Percentiles rank a stretch among this genome's conserved stretches.
Evolutionary conservation across 2,888 invertebrate species (phyloP).

Genomic region (Leptinotarsa juncta): DNA sequence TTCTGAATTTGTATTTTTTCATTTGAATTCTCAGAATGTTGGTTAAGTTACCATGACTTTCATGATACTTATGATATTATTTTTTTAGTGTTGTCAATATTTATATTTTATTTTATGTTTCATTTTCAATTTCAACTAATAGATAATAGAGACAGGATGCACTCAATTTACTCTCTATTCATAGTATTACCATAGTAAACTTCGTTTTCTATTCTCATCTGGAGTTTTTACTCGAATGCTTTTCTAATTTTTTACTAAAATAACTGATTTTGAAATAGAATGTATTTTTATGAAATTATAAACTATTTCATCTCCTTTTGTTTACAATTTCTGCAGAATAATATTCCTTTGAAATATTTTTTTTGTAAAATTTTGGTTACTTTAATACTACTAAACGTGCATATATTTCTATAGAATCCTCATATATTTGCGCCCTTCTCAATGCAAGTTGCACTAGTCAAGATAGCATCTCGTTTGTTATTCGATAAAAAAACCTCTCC

Average conservation of each 20-base stretch:
- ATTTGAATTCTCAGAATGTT: conserved; percentile 3
- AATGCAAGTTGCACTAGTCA: no score
- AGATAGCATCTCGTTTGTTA: no score
- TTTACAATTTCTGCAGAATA: no score
- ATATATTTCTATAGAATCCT: no score
- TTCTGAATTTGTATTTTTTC: conserved; percentile 16
- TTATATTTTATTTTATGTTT: conserved; percentile 30
- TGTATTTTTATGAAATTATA: no score
- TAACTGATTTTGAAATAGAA: no score
- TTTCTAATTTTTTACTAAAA: background rate
- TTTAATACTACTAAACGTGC: no score
- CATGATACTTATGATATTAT: conserved; percentile 24
- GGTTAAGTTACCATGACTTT: conserved; percentile 16
- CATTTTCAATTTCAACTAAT: background rate
- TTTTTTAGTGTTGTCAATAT: conserved; percentile 20
- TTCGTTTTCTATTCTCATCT: background rate
- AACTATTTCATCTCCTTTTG: no score
- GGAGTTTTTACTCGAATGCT: background rate
- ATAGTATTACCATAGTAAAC: background rate
- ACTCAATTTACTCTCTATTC: conserved; percentile 1
- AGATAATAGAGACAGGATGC: background rate
- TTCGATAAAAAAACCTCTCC: no score
- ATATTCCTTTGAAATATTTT: no score
- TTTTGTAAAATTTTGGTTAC: no score
- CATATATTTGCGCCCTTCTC: no score